phyloP scores from a whole-genome alignment of 92 coral and sea anemone species.

The Parazoanthus atlanticus region DNA sequence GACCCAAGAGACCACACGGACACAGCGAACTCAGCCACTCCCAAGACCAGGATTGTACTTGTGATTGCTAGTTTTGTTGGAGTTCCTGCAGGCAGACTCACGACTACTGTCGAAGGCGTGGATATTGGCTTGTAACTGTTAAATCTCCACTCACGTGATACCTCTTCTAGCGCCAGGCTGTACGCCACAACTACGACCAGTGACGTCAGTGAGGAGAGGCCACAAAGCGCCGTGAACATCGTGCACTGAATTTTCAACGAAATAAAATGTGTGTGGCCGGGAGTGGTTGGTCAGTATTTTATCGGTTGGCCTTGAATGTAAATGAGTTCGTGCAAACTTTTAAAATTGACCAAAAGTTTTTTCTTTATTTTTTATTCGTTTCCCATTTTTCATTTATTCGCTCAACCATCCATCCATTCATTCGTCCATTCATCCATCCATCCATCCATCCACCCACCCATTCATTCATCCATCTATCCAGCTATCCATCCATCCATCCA shows the following conservation, averaged over 20 bases:
- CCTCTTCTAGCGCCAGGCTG: slow-evolving; percentile 44
- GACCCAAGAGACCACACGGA: slow-evolving; percentile 20
- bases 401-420: no score
- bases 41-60: slow-evolving; percentile 16
- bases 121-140: slow-evolving; percentile 7
- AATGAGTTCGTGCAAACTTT: not conserved
- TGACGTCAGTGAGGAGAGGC: slow-evolving; percentile 35
- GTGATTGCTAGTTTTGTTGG: not conserved
- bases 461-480: no score
- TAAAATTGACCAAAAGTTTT: no score
- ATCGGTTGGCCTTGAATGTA: not conserved
- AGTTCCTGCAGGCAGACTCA: not conserved
- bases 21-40: slow-evolving; percentile 4
- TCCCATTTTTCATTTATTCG: no score
- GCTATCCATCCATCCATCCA: no score
- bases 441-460: no score
- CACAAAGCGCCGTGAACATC: not conserved
- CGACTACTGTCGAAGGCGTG: not conserved
- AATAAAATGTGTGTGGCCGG: not conserved
- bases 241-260: not conserved
- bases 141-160: slow-evolving; percentile 30
- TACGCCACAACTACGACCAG: slow-evolving; percentile 29
- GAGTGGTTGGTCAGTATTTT: not conserved
- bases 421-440: no score
- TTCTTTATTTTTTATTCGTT: no score